Percentiles rank a stretch among this genome's conserved stretches.
phyloP scores from a whole-genome alignment of 2,797 vertebrate species.

The Sebastolobus alascanus region DNA sequence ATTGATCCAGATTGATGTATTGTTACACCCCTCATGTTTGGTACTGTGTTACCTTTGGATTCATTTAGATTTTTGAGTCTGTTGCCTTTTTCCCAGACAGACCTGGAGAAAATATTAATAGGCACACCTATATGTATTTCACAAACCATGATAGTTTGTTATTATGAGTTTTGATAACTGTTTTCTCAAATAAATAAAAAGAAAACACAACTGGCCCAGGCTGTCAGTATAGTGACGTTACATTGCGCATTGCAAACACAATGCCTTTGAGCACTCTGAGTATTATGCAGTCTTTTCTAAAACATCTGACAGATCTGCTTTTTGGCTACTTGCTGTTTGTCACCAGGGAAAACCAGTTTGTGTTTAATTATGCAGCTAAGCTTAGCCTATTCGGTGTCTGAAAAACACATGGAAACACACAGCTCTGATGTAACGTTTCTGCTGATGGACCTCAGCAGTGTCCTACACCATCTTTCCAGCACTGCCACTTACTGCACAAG shows the following conservation, averaged over 20 bases:
- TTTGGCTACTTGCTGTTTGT: background rate
- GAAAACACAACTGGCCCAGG: background rate
- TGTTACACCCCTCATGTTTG: background rate
- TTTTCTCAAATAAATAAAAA: background rate
- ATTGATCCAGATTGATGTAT: too few relatives aligned
- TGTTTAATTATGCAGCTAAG: background rate
- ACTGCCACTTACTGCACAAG: background rate
- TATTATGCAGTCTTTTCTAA: background rate
- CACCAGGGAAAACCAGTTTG: background rate
- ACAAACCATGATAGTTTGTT: background rate
- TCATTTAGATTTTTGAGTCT: background rate
- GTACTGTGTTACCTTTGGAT: background rate
- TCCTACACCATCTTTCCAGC: background rate
- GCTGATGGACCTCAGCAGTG: background rate
- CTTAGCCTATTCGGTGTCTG: background rate
- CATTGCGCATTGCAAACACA: background rate
- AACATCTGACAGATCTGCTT: background rate
- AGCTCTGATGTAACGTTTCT: background rate
- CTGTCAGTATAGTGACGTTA: background rate
- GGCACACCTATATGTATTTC: background rate
- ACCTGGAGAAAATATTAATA: background rate
- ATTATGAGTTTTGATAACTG: background rate
- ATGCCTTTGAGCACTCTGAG: background rate
- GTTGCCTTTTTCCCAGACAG: background rate
- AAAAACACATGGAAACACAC: conserved; percentile 3